These are phyloP conservation scores for Trematomus loennbergii DNA, from an alignment of 2,113 vertebrate genomes.

Conservation along the genomic window DNA sequence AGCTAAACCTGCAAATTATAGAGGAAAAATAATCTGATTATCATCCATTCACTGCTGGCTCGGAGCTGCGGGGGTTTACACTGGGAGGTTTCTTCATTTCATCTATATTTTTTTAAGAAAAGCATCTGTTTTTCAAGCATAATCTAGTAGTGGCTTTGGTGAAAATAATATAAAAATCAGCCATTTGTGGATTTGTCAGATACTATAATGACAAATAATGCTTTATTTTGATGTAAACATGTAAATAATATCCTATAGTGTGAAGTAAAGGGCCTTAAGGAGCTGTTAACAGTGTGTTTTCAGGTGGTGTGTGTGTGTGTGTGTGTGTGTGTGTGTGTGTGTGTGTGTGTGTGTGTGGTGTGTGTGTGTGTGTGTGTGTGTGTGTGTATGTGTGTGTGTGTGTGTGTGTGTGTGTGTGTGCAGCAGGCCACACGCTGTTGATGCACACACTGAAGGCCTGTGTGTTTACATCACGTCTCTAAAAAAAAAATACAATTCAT, in stretches of 20 bases:
- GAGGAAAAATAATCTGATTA: constrained; percentile 41
- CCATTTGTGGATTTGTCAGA: background rate
- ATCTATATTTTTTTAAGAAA: background rate
- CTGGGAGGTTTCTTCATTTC: background rate
- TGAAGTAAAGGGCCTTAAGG: background rate
- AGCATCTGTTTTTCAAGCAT: background rate
- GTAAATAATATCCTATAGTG: background rate
- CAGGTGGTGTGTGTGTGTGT: too few relatives aligned
- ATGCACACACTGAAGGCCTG: constrained; percentile 51
- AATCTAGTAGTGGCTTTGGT: background rate
- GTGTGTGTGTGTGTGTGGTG: constrained; percentile 16
- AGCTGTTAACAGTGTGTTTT: background rate
- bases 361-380: constrained; percentile 37
- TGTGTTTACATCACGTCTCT: background rate
- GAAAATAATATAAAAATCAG: background rate
- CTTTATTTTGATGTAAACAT: background rate
- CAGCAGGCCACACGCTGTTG: constrained; percentile 46
- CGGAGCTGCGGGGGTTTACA: constrained; percentile 11
- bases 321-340: constrained; percentile 10
- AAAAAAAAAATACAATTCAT: background rate
- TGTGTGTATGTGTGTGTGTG: constrained; percentile 15
- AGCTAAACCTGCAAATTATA: constrained; percentile 52
- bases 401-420: constrained; percentile 32
- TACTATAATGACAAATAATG: background rate
- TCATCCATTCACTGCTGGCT: constrained; percentile 14